These are phyloP conservation scores for Zosterops lateralis DNA, from an alignment of 2,113 vertebrate species.

Conservation along the genomic window DNA sequence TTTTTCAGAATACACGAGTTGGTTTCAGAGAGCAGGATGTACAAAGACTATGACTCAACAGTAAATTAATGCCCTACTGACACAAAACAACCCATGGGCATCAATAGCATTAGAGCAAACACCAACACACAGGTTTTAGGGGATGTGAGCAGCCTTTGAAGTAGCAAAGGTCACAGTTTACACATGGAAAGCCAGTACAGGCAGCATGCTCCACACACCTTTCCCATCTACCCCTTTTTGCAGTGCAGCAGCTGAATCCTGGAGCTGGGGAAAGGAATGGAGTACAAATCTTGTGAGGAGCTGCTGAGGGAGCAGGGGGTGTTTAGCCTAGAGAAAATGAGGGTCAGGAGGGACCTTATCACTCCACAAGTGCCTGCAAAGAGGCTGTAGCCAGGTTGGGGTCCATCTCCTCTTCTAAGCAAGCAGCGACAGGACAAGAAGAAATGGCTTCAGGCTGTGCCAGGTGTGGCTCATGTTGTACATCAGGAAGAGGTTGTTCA, in stretches of 20 bases:
- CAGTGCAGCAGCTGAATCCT: background rate
- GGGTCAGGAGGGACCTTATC: background rate
- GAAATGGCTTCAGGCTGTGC: background rate
- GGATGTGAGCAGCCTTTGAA: background rate
- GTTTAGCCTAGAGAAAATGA: background rate
- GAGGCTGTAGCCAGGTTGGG: background rate
- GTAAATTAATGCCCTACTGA: background rate
- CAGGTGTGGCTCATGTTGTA: background rate
- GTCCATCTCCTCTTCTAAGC: background rate
- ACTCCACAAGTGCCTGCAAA: background rate
- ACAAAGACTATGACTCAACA: background rate
- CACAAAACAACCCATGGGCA: accelerated
- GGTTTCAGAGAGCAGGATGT: background rate
- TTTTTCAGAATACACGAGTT: background rate
- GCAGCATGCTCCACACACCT: accelerated
- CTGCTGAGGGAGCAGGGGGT: background rate
- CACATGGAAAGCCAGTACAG: background rate
- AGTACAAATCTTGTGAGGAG: background rate
- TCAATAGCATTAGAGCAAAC: background rate
- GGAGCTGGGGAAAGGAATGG: background rate
- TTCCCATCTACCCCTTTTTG: background rate
- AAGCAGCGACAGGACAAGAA: background rate
- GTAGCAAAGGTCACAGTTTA: background rate
- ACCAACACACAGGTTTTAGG: accelerated
- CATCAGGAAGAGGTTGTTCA: background rate